A percentile compares a stretch with the other conserved stretches of the same genome.
Evolutionary conservation across 2,797 vertebrate genomes (phyloP).

Genomic region (Holocentrus rufus): DNA sequence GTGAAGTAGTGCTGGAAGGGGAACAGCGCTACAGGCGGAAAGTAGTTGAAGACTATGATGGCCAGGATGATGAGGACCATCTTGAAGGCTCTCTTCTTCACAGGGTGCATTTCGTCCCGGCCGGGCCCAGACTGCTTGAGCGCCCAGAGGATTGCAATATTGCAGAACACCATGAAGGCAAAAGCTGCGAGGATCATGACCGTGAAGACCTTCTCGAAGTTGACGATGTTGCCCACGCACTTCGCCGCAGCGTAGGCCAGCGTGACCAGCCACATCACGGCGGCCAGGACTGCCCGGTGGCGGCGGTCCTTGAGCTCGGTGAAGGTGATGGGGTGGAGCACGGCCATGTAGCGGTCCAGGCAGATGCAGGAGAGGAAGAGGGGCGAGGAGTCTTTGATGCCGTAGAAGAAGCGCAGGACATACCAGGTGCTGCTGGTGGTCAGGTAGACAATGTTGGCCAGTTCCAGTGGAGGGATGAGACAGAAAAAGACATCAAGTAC

Average conservation of each 20-base stretch:
- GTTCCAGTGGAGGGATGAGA: slow-evolving; percentile 79
- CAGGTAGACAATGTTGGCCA: slow-evolving; percentile 76
- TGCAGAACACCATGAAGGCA: slow-evolving; percentile 84
- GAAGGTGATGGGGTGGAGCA: slow-evolving; percentile 82
- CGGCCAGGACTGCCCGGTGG: slow-evolving; percentile 67
- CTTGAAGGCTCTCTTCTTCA: slow-evolving; percentile 85
- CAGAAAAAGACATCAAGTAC: slow-evolving; percentile 80
- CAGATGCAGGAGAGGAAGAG: slow-evolving; percentile 84
- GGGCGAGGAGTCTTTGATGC: slow-evolving; percentile 79
- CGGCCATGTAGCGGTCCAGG: slow-evolving; percentile 84
- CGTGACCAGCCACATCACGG: slow-evolving; percentile 73
- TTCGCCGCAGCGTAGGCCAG: slow-evolving; percentile 75
- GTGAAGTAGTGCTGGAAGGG: slow-evolving; percentile 80
- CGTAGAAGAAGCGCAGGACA: slow-evolving; percentile 81
- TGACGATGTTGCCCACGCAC: slow-evolving; percentile 65
- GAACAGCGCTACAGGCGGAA: slow-evolving; percentile 81
- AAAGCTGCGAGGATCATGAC: slow-evolving; percentile 77
- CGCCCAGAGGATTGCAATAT: slow-evolving; percentile 77
- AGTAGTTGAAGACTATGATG: slow-evolving; percentile 84
- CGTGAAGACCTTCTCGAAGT: slow-evolving; percentile 78
- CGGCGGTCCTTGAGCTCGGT: slow-evolving; percentile 77
- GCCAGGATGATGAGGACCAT: slow-evolving; percentile 83
- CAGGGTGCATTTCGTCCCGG: slow-evolving; percentile 80
- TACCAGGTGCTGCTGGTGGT: slow-evolving; percentile 72
- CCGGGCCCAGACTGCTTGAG: slow-evolving; percentile 71